phyloP scores from a whole-genome alignment of 1,140 invertebrate species.

The Lepidurus arcticus region DNA sequence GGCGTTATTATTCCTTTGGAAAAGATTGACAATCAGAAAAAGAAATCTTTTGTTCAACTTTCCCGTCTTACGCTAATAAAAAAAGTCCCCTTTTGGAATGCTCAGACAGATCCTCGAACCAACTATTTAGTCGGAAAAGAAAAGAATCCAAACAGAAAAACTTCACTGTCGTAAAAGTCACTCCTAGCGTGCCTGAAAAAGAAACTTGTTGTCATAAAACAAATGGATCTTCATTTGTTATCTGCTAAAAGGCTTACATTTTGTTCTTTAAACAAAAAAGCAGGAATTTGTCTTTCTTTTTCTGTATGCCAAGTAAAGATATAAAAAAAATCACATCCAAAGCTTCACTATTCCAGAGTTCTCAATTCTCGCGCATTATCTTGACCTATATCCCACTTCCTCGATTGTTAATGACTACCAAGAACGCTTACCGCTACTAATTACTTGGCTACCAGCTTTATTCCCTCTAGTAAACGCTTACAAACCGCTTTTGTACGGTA shows the following conservation, averaged over 20 bases:
- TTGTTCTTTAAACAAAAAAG: not conserved
- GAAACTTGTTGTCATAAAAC: too few relatives aligned
- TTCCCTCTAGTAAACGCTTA: not conserved
- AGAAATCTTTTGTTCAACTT: not conserved
- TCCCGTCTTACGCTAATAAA: not conserved
- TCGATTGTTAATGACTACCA: not conserved
- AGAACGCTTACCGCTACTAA: not conserved
- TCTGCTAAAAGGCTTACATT: too few relatives aligned
- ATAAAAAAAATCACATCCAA: not conserved
- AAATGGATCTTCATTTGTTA: too few relatives aligned
- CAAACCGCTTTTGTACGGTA: not conserved
- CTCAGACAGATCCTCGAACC: too few relatives aligned
- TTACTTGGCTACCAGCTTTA: constrained; percentile 10
- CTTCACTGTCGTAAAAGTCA: too few relatives aligned
- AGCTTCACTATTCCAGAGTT: not conserved
- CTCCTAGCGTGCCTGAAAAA: too few relatives aligned
- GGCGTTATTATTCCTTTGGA: not conserved
- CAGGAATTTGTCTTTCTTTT: not conserved
- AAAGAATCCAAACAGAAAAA: too few relatives aligned
- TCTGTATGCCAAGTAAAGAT: not conserved
- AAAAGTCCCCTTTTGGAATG: too few relatives aligned
- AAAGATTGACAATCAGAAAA: not conserved
- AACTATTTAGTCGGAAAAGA: too few relatives aligned
- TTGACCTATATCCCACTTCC: constrained; percentile 8
- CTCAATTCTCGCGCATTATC: not conserved